phyloP scores from a whole-genome alignment of 2,888 invertebrate species.

The Drosophila atroscutellata region DNA sequence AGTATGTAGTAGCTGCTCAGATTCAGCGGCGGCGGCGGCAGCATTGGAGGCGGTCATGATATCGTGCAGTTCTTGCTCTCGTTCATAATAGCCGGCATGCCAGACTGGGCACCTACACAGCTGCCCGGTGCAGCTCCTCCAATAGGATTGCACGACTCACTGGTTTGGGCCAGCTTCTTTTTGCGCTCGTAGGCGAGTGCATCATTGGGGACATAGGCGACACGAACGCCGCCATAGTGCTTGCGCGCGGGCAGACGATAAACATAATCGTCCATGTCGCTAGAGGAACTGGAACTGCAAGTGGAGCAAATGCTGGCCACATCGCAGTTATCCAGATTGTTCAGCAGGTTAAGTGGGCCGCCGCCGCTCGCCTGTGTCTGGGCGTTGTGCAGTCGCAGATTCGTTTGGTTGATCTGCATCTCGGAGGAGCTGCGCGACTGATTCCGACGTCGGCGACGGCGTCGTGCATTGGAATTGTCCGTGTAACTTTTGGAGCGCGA shows the following conservation, averaged over 20 bases:
- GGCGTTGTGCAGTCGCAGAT: slow-evolving; percentile 82
- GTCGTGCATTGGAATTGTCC: slow-evolving; percentile 84
- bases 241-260: slow-evolving; percentile 93
- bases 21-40: slow-evolving; percentile 82
- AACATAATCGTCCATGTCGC: slow-evolving; percentile 94
- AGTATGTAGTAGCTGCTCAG: slow-evolving; percentile 82
- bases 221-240: slow-evolving; percentile 94
- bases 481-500: slow-evolving; percentile 87
- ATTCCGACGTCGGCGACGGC: slow-evolving; percentile 82
- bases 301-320: slow-evolving; percentile 94
- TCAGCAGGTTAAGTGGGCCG: slow-evolving; percentile 66
- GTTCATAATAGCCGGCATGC: slow-evolving; percentile 65
- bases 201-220: slow-evolving; percentile 97
- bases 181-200: slow-evolving; percentile 92
- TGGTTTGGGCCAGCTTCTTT: slow-evolving; percentile 86
- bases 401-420: slow-evolving; percentile 84
- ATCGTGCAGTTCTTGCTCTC: slow-evolving; percentile 93
- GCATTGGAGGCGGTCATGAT: slow-evolving; percentile 88
- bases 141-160: slow-evolving; percentile 4
- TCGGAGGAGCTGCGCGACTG: slow-evolving; percentile 84
- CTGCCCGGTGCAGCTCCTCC: slow-evolving; percentile 9
- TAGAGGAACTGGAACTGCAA: slow-evolving; percentile 93
- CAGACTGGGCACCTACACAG: slow-evolving; percentile 35
- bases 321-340: slow-evolving; percentile 86
- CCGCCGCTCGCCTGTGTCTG: slow-evolving; percentile 76